Base-by-base conservation (phyloP, 2,797 vertebrate genomes). In the Eptatretus atami region DNA sequence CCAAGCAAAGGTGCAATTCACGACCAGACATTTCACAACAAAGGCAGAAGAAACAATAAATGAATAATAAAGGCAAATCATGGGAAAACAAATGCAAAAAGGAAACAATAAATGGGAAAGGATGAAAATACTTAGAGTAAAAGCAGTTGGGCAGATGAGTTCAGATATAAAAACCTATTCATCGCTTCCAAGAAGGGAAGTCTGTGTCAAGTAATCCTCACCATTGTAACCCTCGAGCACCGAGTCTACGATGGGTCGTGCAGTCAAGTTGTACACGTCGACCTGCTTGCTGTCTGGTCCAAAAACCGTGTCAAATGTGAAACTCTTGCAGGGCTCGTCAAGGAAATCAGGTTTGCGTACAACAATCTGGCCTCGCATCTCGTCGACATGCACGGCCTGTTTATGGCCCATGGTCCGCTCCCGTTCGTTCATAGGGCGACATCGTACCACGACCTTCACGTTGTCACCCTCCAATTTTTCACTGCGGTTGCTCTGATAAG, bases 191-290 rank as follows among this genome's bases (percentile, higher is more conserved):
- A 64, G 66, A 6, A 31, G 57, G 19, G 25, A 65, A 53, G 13
- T 52, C 44, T 63, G 11, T 65, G 52, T 14, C 52, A 13, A 9
- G 12, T 63, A n/a, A 8, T 65, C 72, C 73, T 75, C 73, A 93
- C 92, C 92, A 75, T 98, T 98, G 71, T 98, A 98, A 65, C 90
- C 90, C 75, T 93, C 86, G 5, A 96, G 74, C 13, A 98, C 92
- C 1, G 86, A 98, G 74, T 96, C 82, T 64, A 98, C 71, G 65
- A 98, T 98, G 52, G 92, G 90, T 31, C 92, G 79, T 52, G 92
- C 92, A 57, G 92, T 98, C 71, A 98, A 78, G 65, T 98, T 98
- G 73, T 98, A 98, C 60, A 98, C 92, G 70, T 98, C 92, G 68
- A 96, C 78, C 69, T 98, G 92, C 69, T 96, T 98, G 70, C 92